Conservation (phyloP, 2,888 invertebrate species). For the Myathropa florea region DNA sequence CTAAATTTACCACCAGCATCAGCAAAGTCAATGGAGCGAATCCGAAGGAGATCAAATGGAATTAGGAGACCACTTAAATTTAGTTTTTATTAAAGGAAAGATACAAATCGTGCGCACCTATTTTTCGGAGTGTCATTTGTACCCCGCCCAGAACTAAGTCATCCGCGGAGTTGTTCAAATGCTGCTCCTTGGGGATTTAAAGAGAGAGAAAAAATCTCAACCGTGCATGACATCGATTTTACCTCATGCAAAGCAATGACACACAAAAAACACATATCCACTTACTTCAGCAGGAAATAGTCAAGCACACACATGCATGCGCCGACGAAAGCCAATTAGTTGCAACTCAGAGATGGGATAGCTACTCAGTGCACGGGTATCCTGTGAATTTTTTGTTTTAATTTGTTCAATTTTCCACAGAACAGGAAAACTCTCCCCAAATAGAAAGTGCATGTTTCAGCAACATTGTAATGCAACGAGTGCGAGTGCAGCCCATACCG, state of each 20-base stretch:
- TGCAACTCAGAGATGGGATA: conserved; percentile 32
- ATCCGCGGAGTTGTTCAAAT: background rate
- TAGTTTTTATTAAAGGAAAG: background rate
- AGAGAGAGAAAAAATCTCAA: background rate
- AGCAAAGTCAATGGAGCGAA: background rate
- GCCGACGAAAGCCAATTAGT: conserved; percentile 8
- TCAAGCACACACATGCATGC: background rate
- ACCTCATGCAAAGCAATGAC: conserved; percentile 30
- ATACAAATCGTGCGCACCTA: background rate
- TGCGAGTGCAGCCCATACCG: background rate
- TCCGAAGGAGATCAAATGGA: conserved; percentile 16
- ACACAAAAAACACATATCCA: background rate
- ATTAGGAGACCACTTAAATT: conserved; percentile 15
- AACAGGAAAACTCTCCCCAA: background rate
- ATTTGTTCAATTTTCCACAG: conserved; percentile 32
- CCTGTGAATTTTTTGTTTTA: conserved; percentile 10
- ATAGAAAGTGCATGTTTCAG: conserved; percentile 27
- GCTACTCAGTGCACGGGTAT: background rate
- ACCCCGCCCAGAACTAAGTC: background rate
- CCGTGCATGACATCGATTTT: conserved; percentile 11
- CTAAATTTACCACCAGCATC: background rate
- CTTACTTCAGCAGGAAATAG: background rate
- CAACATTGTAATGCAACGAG: conserved; percentile 36
- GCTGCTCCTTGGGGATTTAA: conserved; percentile 10
- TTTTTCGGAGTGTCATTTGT: background rate